These are phyloP conservation scores for Streblospio benedicti DNA, from an alignment of 1,140 invertebrate species.

Conservation along the genomic window DNA sequence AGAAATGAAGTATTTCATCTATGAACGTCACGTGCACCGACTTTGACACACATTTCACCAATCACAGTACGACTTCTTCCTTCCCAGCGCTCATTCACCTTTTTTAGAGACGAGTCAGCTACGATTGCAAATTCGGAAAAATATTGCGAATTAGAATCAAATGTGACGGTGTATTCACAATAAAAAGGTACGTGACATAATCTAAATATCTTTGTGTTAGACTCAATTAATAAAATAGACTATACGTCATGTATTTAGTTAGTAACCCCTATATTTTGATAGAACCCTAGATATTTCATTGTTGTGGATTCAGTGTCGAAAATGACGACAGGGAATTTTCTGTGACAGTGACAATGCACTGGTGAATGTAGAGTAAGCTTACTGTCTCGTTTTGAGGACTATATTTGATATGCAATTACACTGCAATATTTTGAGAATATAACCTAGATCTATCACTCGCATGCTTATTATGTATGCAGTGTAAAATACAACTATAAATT, in stretches of 20 bases:
- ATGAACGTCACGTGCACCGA: conserved; percentile 11
- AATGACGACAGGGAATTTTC: no score
- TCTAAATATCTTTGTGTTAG: background rate
- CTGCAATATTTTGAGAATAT: no score
- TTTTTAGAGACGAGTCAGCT: conserved; percentile 20
- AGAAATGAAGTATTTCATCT: background rate
- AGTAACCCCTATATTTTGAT: background rate
- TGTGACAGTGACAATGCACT: no score
- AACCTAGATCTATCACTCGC: no score
- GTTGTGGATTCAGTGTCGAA: no score
- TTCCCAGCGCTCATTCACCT: conserved; percentile 35
- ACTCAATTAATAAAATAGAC: background rate
- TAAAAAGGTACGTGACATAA: background rate
- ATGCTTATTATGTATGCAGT: no score
- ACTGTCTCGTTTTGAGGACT: no score
- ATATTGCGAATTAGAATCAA: background rate
- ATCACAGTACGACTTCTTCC: conserved; percentile 20
- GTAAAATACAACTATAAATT: no score
- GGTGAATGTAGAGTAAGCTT: no score
- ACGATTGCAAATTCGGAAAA: no score
- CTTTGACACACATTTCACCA: conserved; percentile 16
- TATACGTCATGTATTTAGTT: background rate
- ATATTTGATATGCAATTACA: no score
- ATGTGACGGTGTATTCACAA: background rate
- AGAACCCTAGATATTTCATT: background rate